phyloP scores from a whole-genome alignment of 2,113 vertebrate species.

The Formicarius rufipectus region DNA sequence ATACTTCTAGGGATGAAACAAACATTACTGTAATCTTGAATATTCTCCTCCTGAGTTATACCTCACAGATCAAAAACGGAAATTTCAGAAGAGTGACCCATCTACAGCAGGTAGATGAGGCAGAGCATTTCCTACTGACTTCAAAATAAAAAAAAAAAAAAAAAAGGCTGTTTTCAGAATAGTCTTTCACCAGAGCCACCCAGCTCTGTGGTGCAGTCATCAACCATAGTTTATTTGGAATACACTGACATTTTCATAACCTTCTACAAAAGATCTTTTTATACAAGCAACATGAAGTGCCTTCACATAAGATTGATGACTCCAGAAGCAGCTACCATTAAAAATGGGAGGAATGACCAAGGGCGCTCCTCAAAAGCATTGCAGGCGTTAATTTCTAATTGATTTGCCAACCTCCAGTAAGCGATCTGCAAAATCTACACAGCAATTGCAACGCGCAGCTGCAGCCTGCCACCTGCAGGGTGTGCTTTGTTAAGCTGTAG shows the following conservation, averaged over 20 bases:
- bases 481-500: background rate
- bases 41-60: background rate
- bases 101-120: background rate
- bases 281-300: background rate
- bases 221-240: background rate
- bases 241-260: background rate
- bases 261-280: background rate
- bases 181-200: background rate
- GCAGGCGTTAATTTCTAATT: background rate
- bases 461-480: conserved; percentile 37
- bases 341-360: background rate
- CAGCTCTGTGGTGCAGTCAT: background rate
- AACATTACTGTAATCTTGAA: background rate
- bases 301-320: background rate
- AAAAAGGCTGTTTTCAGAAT: background rate
- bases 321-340: background rate
- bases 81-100: background rate
- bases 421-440: background rate
- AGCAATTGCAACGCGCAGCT: background rate
- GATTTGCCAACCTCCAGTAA: background rate
- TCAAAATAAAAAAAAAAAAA: background rate
- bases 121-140: background rate
- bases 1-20: background rate
- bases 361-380: background rate
- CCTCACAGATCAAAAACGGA: background rate